Base-by-base conservation (phyloP, 2,113 vertebrate genomes). In the Taurulus bubalis region DNA sequence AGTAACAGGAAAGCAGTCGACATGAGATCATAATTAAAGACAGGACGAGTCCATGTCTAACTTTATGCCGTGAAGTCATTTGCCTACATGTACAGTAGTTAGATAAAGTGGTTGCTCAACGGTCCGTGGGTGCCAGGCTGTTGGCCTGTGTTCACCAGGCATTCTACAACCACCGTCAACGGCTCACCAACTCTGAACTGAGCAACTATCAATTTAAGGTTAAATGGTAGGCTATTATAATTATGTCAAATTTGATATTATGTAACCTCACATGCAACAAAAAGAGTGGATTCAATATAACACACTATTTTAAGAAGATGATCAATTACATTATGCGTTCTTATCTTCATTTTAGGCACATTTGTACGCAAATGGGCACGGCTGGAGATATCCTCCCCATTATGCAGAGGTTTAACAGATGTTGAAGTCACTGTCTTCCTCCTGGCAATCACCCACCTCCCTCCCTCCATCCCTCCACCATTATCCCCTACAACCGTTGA, bases 391-490 rank as follows among this genome's bases (percentile, higher is more conserved):
- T 70, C 74, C 30, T 51, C 22, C 65, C 78, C 72, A 79, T 79
- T 60, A 74, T 67, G 55, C 85, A 92, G 91, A 49, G 72, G 91
- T 82, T 89, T 60, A 74, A 81, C 91, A 94, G 90, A 94, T 94
- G 92, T 93, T 90, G 30, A 49, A 80, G 73, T 80, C 78, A 26
- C 75, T 84, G 80, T 81, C 74, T 79, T 80, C 73, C 51, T 66
- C 64, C 72, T 80, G 82, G 84, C 68, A 84, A 32, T 38, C 58
- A 36, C 7, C 8, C 71, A 58, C 71, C 71, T 56, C 71, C 47
- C 18, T 45, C 12, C 14, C 40, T 42, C 7, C 38, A 10, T 9
- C 71, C 55, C 15, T 24, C 22, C 74, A 14, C 4, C 62, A 28
- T 8, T 42, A 14, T 22, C 56, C 70, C 38, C 49, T 77, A 49